Evolutionary conservation across 2,888 invertebrate genomes (phyloP).

Genomic region (Calameuta filiformis): DNA sequence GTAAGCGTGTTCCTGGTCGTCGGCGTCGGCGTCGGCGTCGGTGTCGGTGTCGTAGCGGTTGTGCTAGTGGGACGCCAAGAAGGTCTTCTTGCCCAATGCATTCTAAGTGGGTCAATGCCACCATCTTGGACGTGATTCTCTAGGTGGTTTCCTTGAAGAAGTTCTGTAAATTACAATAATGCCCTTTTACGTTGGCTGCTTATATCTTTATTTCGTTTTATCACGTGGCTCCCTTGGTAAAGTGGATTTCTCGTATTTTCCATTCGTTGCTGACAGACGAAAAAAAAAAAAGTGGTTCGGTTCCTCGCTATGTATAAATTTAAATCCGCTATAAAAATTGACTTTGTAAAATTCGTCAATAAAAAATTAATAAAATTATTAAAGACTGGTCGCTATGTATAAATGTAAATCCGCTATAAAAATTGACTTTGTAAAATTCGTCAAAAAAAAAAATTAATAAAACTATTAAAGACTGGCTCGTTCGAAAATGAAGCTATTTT

Average conservation of each 20-base stretch:
- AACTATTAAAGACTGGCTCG: neutral
- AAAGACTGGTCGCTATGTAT: neutral
- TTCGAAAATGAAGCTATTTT: neutral
- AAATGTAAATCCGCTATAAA: neutral
- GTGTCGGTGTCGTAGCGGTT: neutral
- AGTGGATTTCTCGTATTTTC: neutral
- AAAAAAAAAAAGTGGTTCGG: too few species aligned
- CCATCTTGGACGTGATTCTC: constrained; percentile 10
- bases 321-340: neutral
- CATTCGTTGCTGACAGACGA: neutral
- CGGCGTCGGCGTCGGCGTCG: neutral
- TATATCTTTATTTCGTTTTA: neutral
- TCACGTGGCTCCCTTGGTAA: neutral
- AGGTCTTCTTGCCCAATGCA: constrained; percentile 16
- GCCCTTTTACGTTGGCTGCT: neutral
- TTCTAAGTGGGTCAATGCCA: constrained; percentile 26
- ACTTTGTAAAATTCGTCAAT: neutral
- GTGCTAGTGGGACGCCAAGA: neutral
- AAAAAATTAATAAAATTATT: neutral
- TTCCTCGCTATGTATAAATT: neutral
- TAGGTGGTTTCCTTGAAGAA: constrained; percentile 9
- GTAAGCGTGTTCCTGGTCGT: neutral
- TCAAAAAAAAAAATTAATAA: neutral
- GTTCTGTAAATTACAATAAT: constrained; percentile 11
- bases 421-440: neutral